phyloP scores from a whole-genome alignment of 2,113 vertebrate genomes.

The Dinomys branickii region DNA sequence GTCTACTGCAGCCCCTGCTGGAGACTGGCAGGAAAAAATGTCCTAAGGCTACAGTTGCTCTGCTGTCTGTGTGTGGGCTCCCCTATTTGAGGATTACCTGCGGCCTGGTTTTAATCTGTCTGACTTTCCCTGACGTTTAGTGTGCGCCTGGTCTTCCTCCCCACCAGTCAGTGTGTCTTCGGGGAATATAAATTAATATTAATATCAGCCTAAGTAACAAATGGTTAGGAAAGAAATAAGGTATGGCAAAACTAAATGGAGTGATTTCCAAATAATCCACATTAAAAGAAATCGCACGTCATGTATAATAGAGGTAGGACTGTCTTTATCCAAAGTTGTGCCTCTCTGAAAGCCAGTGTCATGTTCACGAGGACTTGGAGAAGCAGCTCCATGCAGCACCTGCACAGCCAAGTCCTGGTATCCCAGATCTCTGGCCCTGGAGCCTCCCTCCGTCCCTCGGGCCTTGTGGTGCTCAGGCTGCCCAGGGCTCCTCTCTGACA shows the following conservation, averaged over 20 bases:
- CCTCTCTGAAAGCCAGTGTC: background rate
- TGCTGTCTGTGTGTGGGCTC: background rate
- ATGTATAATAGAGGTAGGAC: background rate
- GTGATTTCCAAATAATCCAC: slow-evolving; percentile 14
- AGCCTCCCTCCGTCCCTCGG: too few relatives aligned
- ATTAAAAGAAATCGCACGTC: background rate
- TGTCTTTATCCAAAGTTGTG: background rate
- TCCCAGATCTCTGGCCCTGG: background rate
- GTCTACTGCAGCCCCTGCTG: background rate
- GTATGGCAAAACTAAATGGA: background rate
- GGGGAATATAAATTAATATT: slow-evolving; percentile 47
- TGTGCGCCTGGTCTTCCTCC: background rate
- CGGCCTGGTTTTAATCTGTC: background rate
- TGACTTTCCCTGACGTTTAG: background rate
- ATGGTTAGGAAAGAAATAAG: slow-evolving; percentile 55
- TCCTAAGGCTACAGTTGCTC: background rate
- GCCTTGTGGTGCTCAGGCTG: too few relatives aligned
- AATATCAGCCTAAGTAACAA: slow-evolving; percentile 50
- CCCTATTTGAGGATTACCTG: background rate
- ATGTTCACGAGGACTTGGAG: background rate
- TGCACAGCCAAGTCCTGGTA: accelerated
- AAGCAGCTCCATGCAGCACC: background rate
- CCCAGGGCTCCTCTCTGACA: background rate
- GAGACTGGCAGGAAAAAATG: background rate
- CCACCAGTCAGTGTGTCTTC: background rate